Base-by-base conservation (phyloP, 2,797 vertebrate genomes). In the Parambassis ranga region DNA sequence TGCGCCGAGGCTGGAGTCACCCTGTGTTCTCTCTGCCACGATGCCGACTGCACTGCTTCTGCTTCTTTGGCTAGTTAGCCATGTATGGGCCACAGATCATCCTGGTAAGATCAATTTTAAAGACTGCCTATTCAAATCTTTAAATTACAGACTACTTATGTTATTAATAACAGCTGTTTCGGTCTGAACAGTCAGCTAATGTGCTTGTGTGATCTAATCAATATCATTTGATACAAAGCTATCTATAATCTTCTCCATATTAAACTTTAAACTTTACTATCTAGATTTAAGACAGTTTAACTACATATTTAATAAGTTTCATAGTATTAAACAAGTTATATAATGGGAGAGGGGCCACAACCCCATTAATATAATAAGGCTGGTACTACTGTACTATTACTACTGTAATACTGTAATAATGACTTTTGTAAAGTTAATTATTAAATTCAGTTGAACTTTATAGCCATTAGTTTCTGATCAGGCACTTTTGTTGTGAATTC, bases 81-180 rank as follows among this genome's bases (percentile, higher is more conserved):
- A 33, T 31, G 65, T 67, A 32, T 53, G 77, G 30, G 31, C 83
- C 24, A 38, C 30, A 55, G 2, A 78, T 13, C 24, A 10, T 2
- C 77, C 81, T 3, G 76, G 87, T 89, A 67, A 85, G 71, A 68
- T 46, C 16, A 19, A n/a, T n/a, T 71, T 48, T 65, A 8, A 23
- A 19, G 4, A 30, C 5, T 10, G 7, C 20, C 1, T 24, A 11
- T 9, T 37, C 0, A n/a, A 23, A 14, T 15, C 5, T 30, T 16
- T 26, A 3, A 39, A 20, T 37, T 14, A 38, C 7, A 19, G 5
- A 3, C 1, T 4, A 46, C 8, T 19, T 33, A 4, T 47, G 6
- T 18, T 15, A 15, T 8, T 2, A 5, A 3, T 16, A 14, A 36
- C 6, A 9, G 11, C 2, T 11, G 15, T 10, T 47, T 43, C 8